phyloP scores from a whole-genome alignment of 2,888 invertebrate species.

The Carabus problematicus region DNA sequence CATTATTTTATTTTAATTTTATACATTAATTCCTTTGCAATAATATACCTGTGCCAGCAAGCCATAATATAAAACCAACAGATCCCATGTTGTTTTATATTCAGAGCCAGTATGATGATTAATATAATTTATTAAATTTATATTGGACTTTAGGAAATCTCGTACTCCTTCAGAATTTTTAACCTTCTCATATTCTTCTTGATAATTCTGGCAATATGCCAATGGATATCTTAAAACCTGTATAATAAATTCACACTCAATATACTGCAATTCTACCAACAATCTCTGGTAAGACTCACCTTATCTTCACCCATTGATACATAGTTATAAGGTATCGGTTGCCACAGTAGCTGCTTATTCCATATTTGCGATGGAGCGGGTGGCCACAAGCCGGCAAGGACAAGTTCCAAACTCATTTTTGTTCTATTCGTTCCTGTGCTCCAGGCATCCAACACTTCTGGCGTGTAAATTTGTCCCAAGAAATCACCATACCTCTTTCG shows the following conservation, averaged over 20 bases:
- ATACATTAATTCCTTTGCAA: background rate
- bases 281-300: constrained; percentile 44
- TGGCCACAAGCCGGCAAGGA: constrained; percentile 72
- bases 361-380: constrained; percentile 64
- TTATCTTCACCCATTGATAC: constrained; percentile 48
- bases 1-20: background rate
- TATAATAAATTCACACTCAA: background rate
- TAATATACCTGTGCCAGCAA: constrained; percentile 21
- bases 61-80: constrained; percentile 12
- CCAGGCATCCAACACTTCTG: constrained; percentile 62
- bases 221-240: constrained; percentile 17
- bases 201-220: constrained; percentile 4
- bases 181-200: background rate
- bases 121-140: constrained; percentile 20
- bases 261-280: background rate
- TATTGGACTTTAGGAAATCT: constrained; percentile 12
- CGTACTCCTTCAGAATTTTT: background rate
- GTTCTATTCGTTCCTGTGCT: constrained; percentile 75
- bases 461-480: constrained; percentile 65
- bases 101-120: constrained; percentile 11
- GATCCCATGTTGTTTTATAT: constrained; percentile 1
- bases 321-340: constrained; percentile 52
- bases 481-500: constrained; percentile 67
- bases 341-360: constrained; percentile 57
- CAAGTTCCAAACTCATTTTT: constrained; percentile 72